Conservation (phyloP, 1,140 invertebrate genomes). For the Bombus confusus region DNA sequence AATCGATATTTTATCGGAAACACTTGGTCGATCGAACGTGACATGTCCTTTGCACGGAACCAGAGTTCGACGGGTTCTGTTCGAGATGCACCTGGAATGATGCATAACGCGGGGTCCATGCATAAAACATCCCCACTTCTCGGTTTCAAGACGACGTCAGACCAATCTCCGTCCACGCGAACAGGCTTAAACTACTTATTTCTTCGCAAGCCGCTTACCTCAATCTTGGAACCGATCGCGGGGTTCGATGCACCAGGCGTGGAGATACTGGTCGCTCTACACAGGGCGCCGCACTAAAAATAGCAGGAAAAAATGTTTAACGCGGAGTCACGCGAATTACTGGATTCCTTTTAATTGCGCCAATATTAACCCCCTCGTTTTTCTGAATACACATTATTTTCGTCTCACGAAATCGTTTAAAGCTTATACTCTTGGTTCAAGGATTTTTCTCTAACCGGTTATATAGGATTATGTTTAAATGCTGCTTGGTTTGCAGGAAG, state of each 20-base stretch:
- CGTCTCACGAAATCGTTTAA: not conserved
- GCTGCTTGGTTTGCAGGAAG: not conserved
- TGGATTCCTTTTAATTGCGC: constrained; percentile 43
- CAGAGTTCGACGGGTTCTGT: constrained; percentile 52
- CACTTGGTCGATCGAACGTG: constrained; percentile 3
- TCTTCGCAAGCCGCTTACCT: constrained; percentile 67
- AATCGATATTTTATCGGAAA: constrained; percentile 2
- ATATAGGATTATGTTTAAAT: not conserved
- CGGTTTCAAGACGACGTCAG: constrained; percentile 59
- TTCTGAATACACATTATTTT: not conserved
- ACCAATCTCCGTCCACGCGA: constrained; percentile 71
- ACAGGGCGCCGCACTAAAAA: constrained; percentile 54
- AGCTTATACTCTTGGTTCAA: not conserved
- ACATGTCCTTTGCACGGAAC: constrained; percentile 38
- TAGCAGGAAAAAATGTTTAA: constrained; percentile 46
- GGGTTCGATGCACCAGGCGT: constrained; percentile 54
- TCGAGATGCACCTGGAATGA: constrained; percentile 65
- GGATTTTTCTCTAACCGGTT: not conserved
- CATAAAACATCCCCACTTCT: constrained; percentile 62
- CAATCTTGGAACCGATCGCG: constrained; percentile 62
- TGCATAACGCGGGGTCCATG: constrained; percentile 53
- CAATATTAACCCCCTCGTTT: constrained; percentile 26
- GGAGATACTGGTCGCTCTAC: constrained; percentile 38
- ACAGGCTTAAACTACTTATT: constrained; percentile 72
- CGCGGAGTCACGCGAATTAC: constrained; percentile 53